Evolutionary conservation across 2,797 vertebrate species (phyloP).

Genomic region (Poecilia wingei): DNA sequence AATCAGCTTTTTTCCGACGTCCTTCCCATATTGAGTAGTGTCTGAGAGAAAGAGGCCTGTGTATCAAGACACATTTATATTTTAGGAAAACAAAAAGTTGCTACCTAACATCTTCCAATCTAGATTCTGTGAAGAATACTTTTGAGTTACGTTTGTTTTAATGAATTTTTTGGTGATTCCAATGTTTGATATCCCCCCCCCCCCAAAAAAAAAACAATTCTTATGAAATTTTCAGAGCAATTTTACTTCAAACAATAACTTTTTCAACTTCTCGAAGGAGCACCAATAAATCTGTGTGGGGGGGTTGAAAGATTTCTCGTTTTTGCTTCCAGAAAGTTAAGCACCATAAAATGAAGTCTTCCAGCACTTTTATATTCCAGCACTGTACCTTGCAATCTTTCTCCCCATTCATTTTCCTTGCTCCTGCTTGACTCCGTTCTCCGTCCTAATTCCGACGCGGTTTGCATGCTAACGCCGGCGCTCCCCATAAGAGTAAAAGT

Average conservation of each 20-base stretch:
- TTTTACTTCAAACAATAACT: background rate
- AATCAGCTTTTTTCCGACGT: background rate
- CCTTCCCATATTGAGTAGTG: background rate
- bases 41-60: background rate
- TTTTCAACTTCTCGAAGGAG: background rate
- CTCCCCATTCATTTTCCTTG: constrained; percentile 36
- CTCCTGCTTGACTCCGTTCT: constrained; percentile 42
- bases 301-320: background rate
- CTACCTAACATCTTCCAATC: background rate
- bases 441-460: constrained; percentile 51
- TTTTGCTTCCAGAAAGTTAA: constrained; percentile 1
- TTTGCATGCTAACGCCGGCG: constrained; percentile 45
- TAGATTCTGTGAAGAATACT: background rate
- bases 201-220: background rate
- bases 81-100: background rate
- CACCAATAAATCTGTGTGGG: background rate
- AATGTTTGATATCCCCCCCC: background rate
- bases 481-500: constrained; percentile 23
- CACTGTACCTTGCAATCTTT: constrained; percentile 37
- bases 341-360: constrained; percentile 8
- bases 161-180: background rate
- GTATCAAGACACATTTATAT: background rate
- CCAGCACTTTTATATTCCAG: constrained; percentile 44
- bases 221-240: background rate
- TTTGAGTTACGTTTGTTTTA: background rate